Evolutionary conservation across 92 coral and sea anemone species (phyloP), one percentile per base, ranked within the genome.

Genomic region (Actinostola sp.): DNA sequence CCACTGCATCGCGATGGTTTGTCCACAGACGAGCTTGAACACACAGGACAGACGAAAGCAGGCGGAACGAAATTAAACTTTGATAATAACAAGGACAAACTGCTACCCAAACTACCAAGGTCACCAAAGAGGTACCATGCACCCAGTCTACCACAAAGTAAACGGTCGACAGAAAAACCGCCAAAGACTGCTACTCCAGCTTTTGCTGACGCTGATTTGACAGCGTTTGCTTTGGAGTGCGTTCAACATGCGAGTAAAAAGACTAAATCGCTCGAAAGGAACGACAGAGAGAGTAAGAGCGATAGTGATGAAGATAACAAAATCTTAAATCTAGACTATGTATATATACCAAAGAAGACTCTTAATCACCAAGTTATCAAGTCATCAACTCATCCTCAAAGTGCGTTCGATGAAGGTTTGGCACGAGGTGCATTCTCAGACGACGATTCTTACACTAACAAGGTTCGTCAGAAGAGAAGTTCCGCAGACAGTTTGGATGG

Each of bases 151-250:
- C 36, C 48, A 19, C 1, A n/a, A n/a, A n/a, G 16, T 3, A 66
- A 27, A 3, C 21, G 8, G 20, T 9, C 31, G 7, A 39, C 34
- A 34, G 61, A 68, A 25, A 68, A 41, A 9, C 20, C 17, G 42
- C 19, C 34, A 8, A 51, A 2, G 16, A 0, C 74, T 41, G 10
- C 16, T n/a, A 17, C 25, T 32, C 15, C 29, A 25, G 54, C 8
- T n/a, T 89, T 89, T 56, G 82, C 76, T 23, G 86, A 89, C 39
- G 68, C 73, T 43, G 90, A 81, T 27, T 77, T 89, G 11, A 48
- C 77, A 0, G 95, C 82, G 19, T 89, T 89, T 74, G 95, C 95
- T 0, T 76, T 67, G 58, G 77, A 79, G 52, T 89, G 95, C 26
- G 73, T 89, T 7, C 65, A 84, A 49, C 86, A 88, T 38, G 95